phyloP scores from a whole-genome alignment of 2,888 invertebrate genomes.

The Automeris io region DNA sequence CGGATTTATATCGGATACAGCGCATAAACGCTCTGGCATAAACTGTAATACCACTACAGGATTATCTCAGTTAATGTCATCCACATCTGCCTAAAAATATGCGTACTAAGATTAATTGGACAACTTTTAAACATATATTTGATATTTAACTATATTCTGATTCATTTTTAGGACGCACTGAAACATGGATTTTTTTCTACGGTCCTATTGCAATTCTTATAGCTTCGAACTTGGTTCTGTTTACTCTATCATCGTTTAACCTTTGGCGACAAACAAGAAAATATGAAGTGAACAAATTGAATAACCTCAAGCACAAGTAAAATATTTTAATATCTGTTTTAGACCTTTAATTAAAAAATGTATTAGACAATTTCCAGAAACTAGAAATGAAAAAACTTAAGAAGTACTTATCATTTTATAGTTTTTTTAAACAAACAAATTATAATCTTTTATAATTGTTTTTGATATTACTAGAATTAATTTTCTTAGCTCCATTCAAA shows the following conservation, averaged over 20 bases:
- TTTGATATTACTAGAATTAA: too few relatives aligned
- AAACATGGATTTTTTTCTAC: conserved; percentile 81
- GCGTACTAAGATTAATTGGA: too few relatives aligned
- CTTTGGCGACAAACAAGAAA: conserved; percentile 75
- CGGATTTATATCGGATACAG: too few relatives aligned
- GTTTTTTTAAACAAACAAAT: too few relatives aligned
- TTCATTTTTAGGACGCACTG: conserved; percentile 56
- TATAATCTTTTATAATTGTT: too few relatives aligned
- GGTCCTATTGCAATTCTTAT: conserved; percentile 80
- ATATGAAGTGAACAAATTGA: conserved; percentile 67
- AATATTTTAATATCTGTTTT: conserved; percentile 11
- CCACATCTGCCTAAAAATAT: too few relatives aligned
- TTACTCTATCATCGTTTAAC: conserved; percentile 73
- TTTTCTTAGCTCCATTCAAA: too few relatives aligned
- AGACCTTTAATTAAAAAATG: background rate
- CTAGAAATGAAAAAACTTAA: too few relatives aligned
- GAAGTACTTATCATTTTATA: too few relatives aligned
- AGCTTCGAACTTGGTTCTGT: conserved; percentile 74
- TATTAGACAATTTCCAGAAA: too few relatives aligned
- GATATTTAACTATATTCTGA: conserved; percentile 4
- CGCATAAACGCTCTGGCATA: too few relatives aligned
- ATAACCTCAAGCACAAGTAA: conserved; percentile 78
- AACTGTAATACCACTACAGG: background rate
- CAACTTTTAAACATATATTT: too few relatives aligned
- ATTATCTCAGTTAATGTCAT: background rate